phyloP scores from a whole-genome alignment of 2,113 vertebrate genomes.

The Sisor rabdophorus region DNA sequence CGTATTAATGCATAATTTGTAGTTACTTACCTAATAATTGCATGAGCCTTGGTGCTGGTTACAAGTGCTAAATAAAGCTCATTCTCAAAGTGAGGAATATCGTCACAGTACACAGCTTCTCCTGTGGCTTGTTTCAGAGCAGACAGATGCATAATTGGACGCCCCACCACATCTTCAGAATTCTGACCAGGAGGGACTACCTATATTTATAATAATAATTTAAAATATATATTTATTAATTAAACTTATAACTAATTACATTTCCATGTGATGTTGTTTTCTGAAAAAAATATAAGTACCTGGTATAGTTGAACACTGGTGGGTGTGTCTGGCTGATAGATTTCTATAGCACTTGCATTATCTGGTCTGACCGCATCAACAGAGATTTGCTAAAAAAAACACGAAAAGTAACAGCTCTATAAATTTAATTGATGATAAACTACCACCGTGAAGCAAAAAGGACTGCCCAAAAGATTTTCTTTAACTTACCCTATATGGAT shows the following conservation, averaged over 20 bases:
- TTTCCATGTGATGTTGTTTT: background rate
- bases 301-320: slow-evolving; percentile 85
- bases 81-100: slow-evolving; percentile 82
- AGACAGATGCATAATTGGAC: slow-evolving; percentile 83
- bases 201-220: slow-evolving; percentile 59
- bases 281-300: slow-evolving; percentile 64
- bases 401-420: background rate
- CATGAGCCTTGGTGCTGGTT: slow-evolving; percentile 85
- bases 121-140: slow-evolving; percentile 86
- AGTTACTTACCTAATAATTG: slow-evolving; percentile 80
- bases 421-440: background rate
- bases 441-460: background rate
- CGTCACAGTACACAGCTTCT: slow-evolving; percentile 91
- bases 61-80: slow-evolving; percentile 84
- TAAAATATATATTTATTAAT: background rate
- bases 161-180: slow-evolving; percentile 79
- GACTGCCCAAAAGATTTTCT: background rate
- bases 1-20: background rate
- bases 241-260: background rate
- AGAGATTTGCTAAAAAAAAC: slow-evolving; percentile 64
- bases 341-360: slow-evolving; percentile 75
- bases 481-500: background rate
- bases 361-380: slow-evolving; percentile 62
- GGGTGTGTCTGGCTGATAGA: slow-evolving; percentile 73
- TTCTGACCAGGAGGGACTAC: slow-evolving; percentile 78